Evolutionary conservation across 2,113 vertebrate genomes (phyloP).

Genomic region (Gorsachius goisagi): DNA sequence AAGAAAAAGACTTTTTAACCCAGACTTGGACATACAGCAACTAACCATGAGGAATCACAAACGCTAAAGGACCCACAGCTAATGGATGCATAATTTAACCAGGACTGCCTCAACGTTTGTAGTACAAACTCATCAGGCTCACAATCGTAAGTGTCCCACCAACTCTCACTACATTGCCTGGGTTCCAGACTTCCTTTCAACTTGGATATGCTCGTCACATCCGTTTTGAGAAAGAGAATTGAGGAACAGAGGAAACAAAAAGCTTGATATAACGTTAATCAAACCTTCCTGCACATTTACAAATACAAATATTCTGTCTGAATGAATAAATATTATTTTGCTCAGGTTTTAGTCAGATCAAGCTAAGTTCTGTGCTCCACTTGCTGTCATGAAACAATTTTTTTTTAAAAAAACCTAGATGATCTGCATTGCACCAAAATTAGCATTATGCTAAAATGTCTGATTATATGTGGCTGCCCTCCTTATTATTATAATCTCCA

Average conservation of each 20-base stretch:
- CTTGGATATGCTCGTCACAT: neutral
- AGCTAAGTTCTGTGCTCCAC: neutral
- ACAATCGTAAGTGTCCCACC: neutral
- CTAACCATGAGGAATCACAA: neutral
- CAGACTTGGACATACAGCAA: neutral
- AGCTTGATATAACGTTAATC: neutral
- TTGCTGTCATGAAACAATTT: neutral
- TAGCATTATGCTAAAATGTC: neutral
- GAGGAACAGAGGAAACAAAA: neutral
- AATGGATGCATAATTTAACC: neutral
- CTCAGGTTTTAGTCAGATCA: neutral
- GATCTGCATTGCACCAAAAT: neutral
- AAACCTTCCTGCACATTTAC: neutral
- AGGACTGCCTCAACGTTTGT: neutral
- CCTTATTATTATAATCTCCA: neutral
- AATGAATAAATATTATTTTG: neutral
- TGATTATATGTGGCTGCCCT: neutral
- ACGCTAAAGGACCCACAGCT: neutral
- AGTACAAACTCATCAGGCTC: neutral
- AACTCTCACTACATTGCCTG: neutral
- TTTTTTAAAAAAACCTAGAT: neutral
- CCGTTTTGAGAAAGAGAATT: neutral
- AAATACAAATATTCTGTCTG: neutral
- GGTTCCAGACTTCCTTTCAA: neutral
- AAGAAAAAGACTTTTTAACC: neutral